These are phyloP conservation scores for Channa striata DNA, from an alignment of 2,797 vertebrate genomes.

Conservation along the genomic window DNA sequence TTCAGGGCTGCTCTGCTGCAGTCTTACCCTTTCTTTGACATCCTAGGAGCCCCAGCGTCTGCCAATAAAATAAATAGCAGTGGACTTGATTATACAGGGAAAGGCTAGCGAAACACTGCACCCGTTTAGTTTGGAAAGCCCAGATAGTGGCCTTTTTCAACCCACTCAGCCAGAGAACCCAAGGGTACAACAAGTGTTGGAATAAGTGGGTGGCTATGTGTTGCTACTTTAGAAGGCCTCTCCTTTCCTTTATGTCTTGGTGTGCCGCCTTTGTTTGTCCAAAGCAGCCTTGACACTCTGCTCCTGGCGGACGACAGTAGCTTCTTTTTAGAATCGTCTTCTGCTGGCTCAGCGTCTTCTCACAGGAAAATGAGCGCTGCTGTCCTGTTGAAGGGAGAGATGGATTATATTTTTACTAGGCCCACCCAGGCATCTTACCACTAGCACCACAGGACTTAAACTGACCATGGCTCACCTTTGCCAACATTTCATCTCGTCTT, in stretches of 20 bases:
- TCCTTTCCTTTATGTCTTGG: constrained; percentile 40
- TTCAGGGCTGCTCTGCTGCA: constrained; percentile 62
- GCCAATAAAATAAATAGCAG: constrained; percentile 83
- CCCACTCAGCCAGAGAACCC: constrained; percentile 62
- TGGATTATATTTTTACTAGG: constrained; percentile 72
- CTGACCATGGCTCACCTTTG: constrained; percentile 40
- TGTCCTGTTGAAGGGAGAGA: constrained; percentile 61
- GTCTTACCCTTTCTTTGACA: constrained; percentile 78
- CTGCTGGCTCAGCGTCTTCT: constrained; percentile 71
- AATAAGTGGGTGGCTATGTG: constrained; percentile 57
- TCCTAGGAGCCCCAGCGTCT: constrained; percentile 67
- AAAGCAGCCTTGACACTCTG: constrained; percentile 35
- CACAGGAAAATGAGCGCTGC: constrained; percentile 54
- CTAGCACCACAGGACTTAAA: constrained; percentile 63
- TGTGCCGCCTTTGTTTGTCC: constrained; percentile 63
- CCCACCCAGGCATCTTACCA: constrained; percentile 78
- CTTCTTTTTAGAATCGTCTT: constrained; percentile 65
- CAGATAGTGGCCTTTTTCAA: constrained; percentile 66
- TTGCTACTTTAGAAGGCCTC: constrained; percentile 48
- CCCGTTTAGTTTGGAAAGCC: constrained; percentile 75
- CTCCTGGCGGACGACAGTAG: constrained; percentile 65
- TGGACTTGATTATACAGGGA: constrained; percentile 80
- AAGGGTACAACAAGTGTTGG: constrained; percentile 47
- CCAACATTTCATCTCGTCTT: constrained; percentile 30
- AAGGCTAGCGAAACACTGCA: constrained; percentile 75